phyloP scores from a whole-genome alignment of 2,888 invertebrate species.

The Chloroclystis v-ata region DNA sequence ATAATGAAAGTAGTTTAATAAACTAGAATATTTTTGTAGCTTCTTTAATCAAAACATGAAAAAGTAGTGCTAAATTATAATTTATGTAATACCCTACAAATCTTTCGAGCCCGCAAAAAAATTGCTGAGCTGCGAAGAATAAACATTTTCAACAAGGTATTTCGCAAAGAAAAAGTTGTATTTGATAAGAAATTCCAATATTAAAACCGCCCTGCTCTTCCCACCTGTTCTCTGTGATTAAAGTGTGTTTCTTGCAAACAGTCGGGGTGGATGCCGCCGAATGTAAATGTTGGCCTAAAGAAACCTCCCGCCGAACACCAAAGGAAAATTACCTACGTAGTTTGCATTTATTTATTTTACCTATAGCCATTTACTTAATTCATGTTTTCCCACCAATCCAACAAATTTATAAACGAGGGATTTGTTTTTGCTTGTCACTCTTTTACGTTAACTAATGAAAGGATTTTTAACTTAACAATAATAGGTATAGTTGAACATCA shows the following conservation, averaged over 20 bases:
- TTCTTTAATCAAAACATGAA: no score
- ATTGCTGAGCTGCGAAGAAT: conserved; percentile 29
- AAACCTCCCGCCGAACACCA: conserved; percentile 58
- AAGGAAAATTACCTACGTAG: conserved; percentile 52
- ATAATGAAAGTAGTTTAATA: no score
- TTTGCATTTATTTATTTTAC: conserved; percentile 17
- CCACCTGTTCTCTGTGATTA: conserved; percentile 72
- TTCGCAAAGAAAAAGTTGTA: conserved; percentile 41
- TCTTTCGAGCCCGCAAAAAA: no score
- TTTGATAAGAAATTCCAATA: conserved; percentile 70
- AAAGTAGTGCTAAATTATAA: no score
- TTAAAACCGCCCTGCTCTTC: conserved; percentile 61
- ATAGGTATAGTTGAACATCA: no score
- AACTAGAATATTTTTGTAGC: no score
- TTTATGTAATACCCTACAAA: no score
- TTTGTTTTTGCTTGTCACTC: no score
- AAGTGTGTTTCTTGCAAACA: conserved; percentile 64
- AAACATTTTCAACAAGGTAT: conserved; percentile 37
- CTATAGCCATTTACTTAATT: not conserved
- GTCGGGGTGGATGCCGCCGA: conserved; percentile 48
- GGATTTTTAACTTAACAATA: no score
- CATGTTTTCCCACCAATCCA: not conserved
- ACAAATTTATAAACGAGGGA: no score
- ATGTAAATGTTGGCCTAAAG: conserved; percentile 67
- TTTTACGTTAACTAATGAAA: no score